Evolutionary conservation across 2,888 invertebrate genomes (phyloP), one percentile per base, ranked within the genome.

Genomic region (Sinohyriopsis cumingii): DNA sequence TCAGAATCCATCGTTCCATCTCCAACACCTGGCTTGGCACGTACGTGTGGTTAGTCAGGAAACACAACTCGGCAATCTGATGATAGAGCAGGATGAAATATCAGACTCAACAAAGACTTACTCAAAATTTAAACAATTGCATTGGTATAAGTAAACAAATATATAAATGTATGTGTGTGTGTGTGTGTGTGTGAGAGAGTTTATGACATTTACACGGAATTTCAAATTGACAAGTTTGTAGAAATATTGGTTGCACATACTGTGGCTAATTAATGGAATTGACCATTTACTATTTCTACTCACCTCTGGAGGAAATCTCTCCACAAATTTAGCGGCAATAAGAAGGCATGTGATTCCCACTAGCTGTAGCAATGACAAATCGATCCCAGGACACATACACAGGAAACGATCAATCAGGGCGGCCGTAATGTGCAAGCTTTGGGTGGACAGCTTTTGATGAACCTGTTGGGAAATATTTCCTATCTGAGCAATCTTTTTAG

Each of bases 21-120:
- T 67, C 64, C 5, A 85, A 56, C 9, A 86, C 83, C 65, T 86
- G 80, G 3, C 72, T 63, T 18, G 73, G 76, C 5, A 69, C 72
- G 75, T 84, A 87, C 1, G 86, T 82, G 70, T 83, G 78, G 76
- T 84, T 85, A 0, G 87, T 87, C 72, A 87, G 77, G 55, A 83
- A 80, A 61, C 84, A 84, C 57, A 86, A 73, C n/a, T 79, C 79
- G 7, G 68, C 22, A 9, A 84, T 77, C 85, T 85, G 69, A 45
- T 64, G 12, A 57, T 22, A 24, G 18, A 9, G 4, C 45, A 20
- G 4, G 15, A 19, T 12, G 12, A 45, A 45, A 12, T 12, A 45
- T 12, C 45, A 45, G 45, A 45, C 45, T 45, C 12, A 4, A 33
- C 9, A n/a, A 28, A 59, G 19, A 5, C 28, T 6, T 25, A 22